Evolutionary conservation across 2,888 invertebrate genomes (phyloP), one percentile per base, ranked within the genome.

Genomic region (Parnassius mnemosyne): DNA sequence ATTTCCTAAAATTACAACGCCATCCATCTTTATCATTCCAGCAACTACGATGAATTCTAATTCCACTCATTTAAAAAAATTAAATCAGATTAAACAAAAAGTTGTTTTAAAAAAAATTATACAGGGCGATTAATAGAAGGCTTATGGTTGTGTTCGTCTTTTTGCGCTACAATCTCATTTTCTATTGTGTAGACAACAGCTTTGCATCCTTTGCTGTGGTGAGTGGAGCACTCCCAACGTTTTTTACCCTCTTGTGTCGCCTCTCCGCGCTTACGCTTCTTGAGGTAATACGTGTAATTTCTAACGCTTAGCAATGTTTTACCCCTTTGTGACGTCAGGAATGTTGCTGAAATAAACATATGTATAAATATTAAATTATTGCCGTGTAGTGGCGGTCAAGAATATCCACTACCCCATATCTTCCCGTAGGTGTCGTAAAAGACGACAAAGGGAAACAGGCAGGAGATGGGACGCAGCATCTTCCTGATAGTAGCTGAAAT

Each of bases 171-270:
- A 1, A 80, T 70, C 1, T 65, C 53, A 12, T 75, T 70, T 0
- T 71, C 68, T 0, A 73, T 7, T 0, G 76, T 79, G 60, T 73
- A 66, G 7, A 77, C 61, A 12, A 66, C 65, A 5, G 78, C 78
- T 57, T 65, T 71, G 57, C 80, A 79, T 0, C 72, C 70, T 42
- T 65, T 67, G 43, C 65, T 59, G 57, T 66, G 65, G 63, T 77
- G 68, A 1, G 76, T 72, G 0, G 74, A 73, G 49, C 77, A 77
- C 0, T 66, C 59, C 80, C 80, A 81, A 60, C 80, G 71, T 52
- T 71, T 78, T 58, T 77, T 79, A 9, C 34, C 34, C 1, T 7
- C 7, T 34, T 67, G 0, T 2, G 52, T 49, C 16, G 49, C 44
- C 12, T 34, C 0, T 0, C 57, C 52, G 7, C 34, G 16, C 44